These are phyloP conservation scores for Amphipoea lucens DNA, from an alignment of 2,888 invertebrate species.

Conservation along the genomic window DNA sequence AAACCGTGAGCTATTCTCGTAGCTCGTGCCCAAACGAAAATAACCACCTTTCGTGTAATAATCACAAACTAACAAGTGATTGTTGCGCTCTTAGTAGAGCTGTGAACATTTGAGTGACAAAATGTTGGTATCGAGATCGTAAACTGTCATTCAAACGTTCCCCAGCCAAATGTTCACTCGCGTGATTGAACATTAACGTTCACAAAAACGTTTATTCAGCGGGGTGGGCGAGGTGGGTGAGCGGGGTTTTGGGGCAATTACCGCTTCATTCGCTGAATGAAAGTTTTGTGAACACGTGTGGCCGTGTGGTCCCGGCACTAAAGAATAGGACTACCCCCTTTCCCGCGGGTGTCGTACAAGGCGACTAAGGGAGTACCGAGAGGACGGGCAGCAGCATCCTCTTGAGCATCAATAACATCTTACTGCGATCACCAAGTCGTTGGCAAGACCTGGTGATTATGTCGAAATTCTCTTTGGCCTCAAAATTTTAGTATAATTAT, in stretches of 20 bases:
- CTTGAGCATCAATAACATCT: conserved; percentile 10
- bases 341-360: conserved; percentile 47
- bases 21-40: neutral
- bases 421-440: conserved; percentile 40
- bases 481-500: neutral
- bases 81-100: neutral
- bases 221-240: too few species aligned
- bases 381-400: conserved; percentile 45
- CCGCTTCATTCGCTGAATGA: neutral
- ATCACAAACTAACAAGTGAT: neutral
- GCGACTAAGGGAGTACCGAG: conserved; percentile 32
- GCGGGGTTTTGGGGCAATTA: too few species aligned
- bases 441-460: conserved; percentile 23
- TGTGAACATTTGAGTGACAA: neutral
- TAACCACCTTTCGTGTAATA: neutral
- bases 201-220: neutral
- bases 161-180: neutral
- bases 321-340: conserved; percentile 41
- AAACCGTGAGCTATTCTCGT: neutral
- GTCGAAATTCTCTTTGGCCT: conserved; percentile 21
- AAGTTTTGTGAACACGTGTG: neutral
- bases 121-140: neutral
- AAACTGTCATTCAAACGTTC: neutral
- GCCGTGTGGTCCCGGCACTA: conserved; percentile 47
- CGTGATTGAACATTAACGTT: neutral